Percentiles rank a stretch among this genome's conserved stretches.
Evolutionary conservation across 1,140 invertebrate species (phyloP).

Genomic region (Brachionus plicatilis): DNA sequence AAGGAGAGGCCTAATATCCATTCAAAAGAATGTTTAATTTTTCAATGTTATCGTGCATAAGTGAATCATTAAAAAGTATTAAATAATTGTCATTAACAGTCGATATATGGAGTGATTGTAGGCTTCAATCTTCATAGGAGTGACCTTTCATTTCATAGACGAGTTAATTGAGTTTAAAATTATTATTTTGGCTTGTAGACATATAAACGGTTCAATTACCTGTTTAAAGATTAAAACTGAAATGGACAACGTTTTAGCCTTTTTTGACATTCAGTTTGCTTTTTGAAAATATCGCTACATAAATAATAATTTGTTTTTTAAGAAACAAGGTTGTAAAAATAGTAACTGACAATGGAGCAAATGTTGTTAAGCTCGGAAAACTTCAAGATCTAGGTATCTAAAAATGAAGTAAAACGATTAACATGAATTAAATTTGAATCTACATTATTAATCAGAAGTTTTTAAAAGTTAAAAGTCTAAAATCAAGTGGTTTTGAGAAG

Average conservation of each 20-base stretch:
- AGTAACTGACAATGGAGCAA: background rate
- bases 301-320: background rate
- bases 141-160: background rate
- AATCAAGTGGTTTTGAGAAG: background rate
- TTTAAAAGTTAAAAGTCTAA: background rate
- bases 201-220: background rate
- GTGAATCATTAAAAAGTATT: background rate
- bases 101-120: background rate
- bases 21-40: no score
- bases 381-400: background rate
- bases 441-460: background rate
- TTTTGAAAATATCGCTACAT: background rate
- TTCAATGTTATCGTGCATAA: background rate
- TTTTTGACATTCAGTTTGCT: background rate
- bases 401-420: background rate
- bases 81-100: background rate
- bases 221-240: background rate
- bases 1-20: no score
- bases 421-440: background rate
- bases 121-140: background rate
- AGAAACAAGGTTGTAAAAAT: background rate
- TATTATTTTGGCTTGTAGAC: background rate
- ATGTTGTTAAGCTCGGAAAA: background rate
- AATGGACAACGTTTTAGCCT: background rate
- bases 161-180: background rate